These are phyloP conservation scores for Eilema caniola DNA, from an alignment of 2,888 invertebrate species.

Conservation along the genomic window DNA sequence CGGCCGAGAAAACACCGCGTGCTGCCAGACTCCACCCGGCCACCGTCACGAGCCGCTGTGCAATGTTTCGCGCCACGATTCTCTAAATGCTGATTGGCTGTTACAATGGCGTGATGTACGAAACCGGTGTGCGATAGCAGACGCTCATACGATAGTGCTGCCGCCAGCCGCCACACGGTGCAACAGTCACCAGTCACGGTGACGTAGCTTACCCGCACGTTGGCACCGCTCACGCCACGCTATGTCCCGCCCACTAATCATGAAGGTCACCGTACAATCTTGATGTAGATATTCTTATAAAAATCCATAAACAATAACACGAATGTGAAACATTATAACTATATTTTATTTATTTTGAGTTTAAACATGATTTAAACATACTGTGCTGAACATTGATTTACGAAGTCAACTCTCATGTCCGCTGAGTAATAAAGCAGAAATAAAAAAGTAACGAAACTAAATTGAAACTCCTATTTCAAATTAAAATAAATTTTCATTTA, in stretches of 20 bases:
- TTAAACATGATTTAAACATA: neutral
- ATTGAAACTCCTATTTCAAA: neutral
- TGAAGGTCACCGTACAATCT: slow-evolving; percentile 67
- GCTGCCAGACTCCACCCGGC: slow-evolving; percentile 30
- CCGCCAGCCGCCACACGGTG: slow-evolving; percentile 70
- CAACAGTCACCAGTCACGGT: slow-evolving; percentile 52
- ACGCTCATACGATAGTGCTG: slow-evolving; percentile 66
- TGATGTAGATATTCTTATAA: slow-evolving; percentile 45
- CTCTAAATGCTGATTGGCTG: slow-evolving; percentile 72
- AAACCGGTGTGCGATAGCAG: slow-evolving; percentile 43
- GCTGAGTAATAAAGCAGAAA: neutral
- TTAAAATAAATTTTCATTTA: neutral
- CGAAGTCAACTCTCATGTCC: neutral
- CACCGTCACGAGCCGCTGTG: slow-evolving; percentile 59
- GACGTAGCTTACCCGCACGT: slow-evolving; percentile 64
- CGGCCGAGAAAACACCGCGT: slow-evolving; percentile 55
- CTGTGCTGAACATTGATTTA: neutral
- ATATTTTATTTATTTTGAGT: neutral
- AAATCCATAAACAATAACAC: slow-evolving; percentile 43
- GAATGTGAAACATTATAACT: slow-evolving; percentile 20
- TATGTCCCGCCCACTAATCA: slow-evolving; percentile 50
- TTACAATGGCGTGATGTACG: slow-evolving; percentile 76
- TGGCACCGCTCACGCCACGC: slow-evolving; percentile 48
- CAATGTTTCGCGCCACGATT: slow-evolving; percentile 67
- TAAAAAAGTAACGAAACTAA: neutral